Percentiles rank a stretch among this genome's conserved stretches.
phyloP scores from a whole-genome alignment of 2,888 invertebrate species.

The Pollenia angustigena region DNA sequence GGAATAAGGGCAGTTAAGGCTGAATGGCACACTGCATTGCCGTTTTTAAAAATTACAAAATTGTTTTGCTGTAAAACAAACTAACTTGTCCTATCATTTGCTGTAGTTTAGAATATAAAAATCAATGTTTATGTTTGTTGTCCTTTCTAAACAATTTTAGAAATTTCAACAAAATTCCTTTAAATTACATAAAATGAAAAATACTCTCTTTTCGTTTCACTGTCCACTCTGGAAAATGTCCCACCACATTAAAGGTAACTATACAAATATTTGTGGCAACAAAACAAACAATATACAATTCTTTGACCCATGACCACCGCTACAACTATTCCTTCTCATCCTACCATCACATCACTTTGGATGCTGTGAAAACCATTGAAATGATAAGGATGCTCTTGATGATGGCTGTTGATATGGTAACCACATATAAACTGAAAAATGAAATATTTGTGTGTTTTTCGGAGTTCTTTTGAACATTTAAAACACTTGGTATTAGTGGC shows the following conservation, averaged over 20 bases:
- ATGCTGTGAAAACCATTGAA: constrained; percentile 45
- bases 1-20: background rate
- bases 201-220: background rate
- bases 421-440: constrained; percentile 60
- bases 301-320: constrained; percentile 42
- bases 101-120: constrained; percentile 35
- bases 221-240: constrained; percentile 55
- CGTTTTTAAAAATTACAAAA: too few relatives aligned
- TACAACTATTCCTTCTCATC: constrained; percentile 12
- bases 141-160: constrained; percentile 51
- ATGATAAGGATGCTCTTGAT: constrained; percentile 45
- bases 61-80: background rate
- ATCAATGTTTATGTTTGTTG: constrained; percentile 57
- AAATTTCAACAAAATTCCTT: constrained; percentile 64
- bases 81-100: background rate
- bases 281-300: constrained; percentile 66
- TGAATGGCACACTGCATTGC: background rate
- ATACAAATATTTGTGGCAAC: constrained; percentile 81
- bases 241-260: constrained; percentile 83
- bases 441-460: constrained; percentile 35
- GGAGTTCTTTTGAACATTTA: constrained; percentile 47
- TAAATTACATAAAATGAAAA: constrained; percentile 25
- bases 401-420: constrained; percentile 68
- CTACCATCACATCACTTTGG: background rate
- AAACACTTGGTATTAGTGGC: constrained; percentile 44